Percentiles rank a stretch among this genome's conserved stretches.
Evolutionary conservation across 2,797 vertebrate species (phyloP).

Genomic region (Phataginus tricuspis): DNA sequence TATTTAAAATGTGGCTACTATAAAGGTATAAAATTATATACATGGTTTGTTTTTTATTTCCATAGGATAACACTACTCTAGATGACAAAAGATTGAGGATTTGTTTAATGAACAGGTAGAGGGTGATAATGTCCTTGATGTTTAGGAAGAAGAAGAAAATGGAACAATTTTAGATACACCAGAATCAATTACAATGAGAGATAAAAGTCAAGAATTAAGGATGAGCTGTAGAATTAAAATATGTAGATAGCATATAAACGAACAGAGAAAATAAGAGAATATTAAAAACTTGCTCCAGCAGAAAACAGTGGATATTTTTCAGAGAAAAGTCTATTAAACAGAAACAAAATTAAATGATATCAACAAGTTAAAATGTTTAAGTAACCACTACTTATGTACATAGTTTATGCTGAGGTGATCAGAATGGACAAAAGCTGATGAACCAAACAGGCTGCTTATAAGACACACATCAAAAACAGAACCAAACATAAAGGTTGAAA

Average conservation of each 20-base stretch:
- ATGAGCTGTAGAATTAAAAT: neutral
- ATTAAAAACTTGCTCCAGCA: neutral
- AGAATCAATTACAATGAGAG: slow-evolving; percentile 1
- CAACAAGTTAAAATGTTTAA: slow-evolving; percentile 1
- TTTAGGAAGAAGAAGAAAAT: neutral
- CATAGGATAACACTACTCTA: neutral
- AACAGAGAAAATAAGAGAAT: neutral
- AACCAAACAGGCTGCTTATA: neutral
- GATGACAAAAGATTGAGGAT: neutral
- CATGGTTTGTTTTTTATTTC: neutral
- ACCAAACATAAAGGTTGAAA: neutral
- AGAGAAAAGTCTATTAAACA: neutral
- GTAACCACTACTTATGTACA: neutral
- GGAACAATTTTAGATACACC: neutral
- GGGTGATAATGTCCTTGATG: neutral
- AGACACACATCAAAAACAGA: neutral
- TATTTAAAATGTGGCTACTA: neutral
- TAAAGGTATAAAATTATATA: neutral
- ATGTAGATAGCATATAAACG: neutral
- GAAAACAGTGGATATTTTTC: neutral
- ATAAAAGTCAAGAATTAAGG: neutral
- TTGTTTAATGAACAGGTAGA: neutral
- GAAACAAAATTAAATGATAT: neutral
- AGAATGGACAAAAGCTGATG: neutral
- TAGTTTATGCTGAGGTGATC: neutral